Conservation (phyloP, 2,113 vertebrate genomes). For the Motacilla alba region DNA sequence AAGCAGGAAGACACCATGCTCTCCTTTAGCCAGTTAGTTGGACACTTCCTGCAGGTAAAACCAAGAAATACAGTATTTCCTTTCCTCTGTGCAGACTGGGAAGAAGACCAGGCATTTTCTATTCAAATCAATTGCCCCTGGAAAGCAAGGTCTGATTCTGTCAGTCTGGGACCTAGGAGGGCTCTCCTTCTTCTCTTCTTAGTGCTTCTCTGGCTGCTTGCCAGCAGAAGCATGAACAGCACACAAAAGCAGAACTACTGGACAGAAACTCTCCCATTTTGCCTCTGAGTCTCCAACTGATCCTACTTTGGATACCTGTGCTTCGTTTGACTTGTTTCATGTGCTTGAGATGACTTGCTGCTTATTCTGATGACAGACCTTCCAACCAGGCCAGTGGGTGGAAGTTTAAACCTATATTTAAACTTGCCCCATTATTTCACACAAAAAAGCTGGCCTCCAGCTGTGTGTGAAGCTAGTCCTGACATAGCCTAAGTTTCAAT, state of each 20-base stretch:
- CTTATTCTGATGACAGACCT: not conserved
- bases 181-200: not conserved
- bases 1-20: not conserved
- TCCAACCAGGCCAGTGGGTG: not conserved
- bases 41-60: not conserved
- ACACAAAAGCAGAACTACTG: not conserved
- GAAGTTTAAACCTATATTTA: not conserved
- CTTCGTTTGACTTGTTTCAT: not conserved
- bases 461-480: not conserved
- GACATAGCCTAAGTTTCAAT: not conserved
- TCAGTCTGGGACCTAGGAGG: not conserved
- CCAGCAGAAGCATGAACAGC: not conserved
- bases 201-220: not conserved
- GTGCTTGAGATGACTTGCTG: not conserved
- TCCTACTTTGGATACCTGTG: not conserved
- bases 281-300: not conserved
- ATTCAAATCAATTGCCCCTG: not conserved
- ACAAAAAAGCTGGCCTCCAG: not conserved
- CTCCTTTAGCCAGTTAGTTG: not conserved
- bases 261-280: not conserved
- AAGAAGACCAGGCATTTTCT: not conserved
- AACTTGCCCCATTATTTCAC: not conserved
- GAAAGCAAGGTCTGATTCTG: not conserved
- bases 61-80: not conserved
- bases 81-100: not conserved